phyloP scores from a whole-genome alignment of 2,113 vertebrate species.

The Meriones unguiculatus region DNA sequence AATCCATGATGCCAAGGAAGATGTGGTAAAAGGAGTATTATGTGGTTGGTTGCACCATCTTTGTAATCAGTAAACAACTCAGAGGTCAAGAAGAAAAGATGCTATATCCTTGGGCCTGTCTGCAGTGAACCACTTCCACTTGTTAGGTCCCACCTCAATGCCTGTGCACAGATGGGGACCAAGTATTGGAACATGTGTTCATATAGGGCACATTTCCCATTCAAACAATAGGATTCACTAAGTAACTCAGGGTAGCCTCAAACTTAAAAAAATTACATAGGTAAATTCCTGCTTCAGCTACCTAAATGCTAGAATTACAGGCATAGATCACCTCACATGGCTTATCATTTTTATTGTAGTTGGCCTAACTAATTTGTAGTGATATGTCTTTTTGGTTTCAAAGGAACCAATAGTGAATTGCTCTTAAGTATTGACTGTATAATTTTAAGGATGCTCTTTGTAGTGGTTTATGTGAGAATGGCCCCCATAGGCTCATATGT shows the following conservation, averaged over 20 bases:
- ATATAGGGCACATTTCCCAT: not conserved
- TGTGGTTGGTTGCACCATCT: not conserved
- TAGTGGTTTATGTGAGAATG: not conserved
- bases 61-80: not conserved
- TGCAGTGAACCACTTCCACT: not conserved
- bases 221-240: not conserved
- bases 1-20: not conserved
- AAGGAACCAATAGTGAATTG: not conserved
- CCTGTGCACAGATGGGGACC: not conserved
- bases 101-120: not conserved
- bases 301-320: not conserved
- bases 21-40: not conserved
- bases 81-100: not conserved
- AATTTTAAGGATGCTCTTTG: not conserved
- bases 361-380: not conserved
- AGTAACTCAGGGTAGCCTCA: not conserved
- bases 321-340: not conserved
- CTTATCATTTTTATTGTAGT: not conserved
- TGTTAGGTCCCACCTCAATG: not conserved
- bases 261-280: not conserved
- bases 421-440: not conserved
- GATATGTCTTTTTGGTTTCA: not conserved
- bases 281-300: not conserved
- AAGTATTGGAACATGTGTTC: not conserved
- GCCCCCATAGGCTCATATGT: too few species aligned